These are phyloP conservation scores for Neodiprion virginianus DNA, from an alignment of 1,140 invertebrate species.

Conservation along the genomic window DNA sequence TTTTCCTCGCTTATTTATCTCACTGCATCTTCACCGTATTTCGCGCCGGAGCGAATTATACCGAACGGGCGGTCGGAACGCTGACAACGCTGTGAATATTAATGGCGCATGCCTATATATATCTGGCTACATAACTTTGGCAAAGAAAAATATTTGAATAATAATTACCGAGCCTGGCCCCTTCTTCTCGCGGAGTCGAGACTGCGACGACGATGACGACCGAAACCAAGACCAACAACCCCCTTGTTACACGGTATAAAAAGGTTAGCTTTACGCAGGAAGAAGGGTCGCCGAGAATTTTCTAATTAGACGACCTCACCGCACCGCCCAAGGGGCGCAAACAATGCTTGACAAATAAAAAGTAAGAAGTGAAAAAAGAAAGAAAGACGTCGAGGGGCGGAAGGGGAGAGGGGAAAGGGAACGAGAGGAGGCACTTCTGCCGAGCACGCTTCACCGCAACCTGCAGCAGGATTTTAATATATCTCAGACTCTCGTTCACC, in stretches of 20 bases:
- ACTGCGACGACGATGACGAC: too few relatives aligned
- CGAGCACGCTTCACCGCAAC: too few relatives aligned
- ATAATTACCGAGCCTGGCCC: slow-evolving; percentile 47
- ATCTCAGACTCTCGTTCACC: too few relatives aligned
- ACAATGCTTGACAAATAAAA: slow-evolving; percentile 36
- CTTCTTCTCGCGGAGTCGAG: slow-evolving; percentile 21
- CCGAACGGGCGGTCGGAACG: slow-evolving; percentile 16
- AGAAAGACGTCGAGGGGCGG: neutral
- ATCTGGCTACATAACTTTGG: slow-evolving; percentile 14
- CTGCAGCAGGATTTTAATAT: too few relatives aligned
- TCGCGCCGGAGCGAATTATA: neutral
- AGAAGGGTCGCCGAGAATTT: slow-evolving; percentile 41
- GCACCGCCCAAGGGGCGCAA: slow-evolving; percentile 30
- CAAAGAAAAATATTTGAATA: slow-evolving; percentile 57
- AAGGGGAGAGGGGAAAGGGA: neutral
- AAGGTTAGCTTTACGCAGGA: slow-evolving; percentile 33
- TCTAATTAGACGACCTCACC: slow-evolving; percentile 55
- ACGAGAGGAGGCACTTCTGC: neutral
- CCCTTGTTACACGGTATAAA: slow-evolving; percentile 54
- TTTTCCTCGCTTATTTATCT: neutral
- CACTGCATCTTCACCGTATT: neutral
- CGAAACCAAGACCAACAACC: neutral
- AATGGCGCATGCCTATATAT: slow-evolving; percentile 35
- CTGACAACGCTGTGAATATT: slow-evolving; percentile 48
- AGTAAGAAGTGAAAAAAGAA: neutral